Evolutionary conservation across 2,113 vertebrate genomes (phyloP), one percentile per base, ranked within the genome.

Genomic region (Tachysurus vachellii): DNA sequence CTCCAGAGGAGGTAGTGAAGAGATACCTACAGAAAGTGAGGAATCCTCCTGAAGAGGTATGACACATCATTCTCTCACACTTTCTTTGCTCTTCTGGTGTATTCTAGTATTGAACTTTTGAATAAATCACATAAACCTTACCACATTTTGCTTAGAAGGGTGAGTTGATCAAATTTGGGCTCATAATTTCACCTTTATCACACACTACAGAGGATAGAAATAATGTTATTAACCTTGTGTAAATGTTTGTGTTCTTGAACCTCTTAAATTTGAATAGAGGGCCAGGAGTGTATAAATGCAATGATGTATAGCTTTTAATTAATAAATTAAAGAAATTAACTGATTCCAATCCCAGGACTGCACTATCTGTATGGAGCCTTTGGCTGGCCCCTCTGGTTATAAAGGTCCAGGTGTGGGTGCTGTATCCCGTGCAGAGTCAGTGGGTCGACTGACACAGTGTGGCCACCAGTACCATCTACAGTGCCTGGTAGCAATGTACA

Each of bases 401-500:
- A 98, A 97, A 90, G 97, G 97, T 56, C 96, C 96, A 0, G 93
- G 93, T 0, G 92, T 94, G 56, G 95, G 92, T 88, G 94, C 93
- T 0, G 93, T 93, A 0, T 62, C 97, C 85, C 96, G 96, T 89
- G 96, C 96, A 0, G 97, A 98, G 86, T 94, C 96, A 0, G 97
- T 99, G 82, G 97, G 97, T 3, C 96, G 95, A 80, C 95, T 99
- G 73, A 94, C 95, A 44, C 94, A 96, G 80, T 99, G 97, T 0
- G 94, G 97, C 83, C 98, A 99, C 75, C 91, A 96, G 93, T 99
- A 97, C 93, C 98, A 99, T 88, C 93, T 97, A 86, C 96, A 98
- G 93, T 99, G 98, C 90, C 93, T 99, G 89, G 96, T 99, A 13
- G 97, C 98, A 85, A 99, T 99, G 98, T 99, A 99, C 92, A 98